phyloP scores from a whole-genome alignment of 2,797 vertebrate species.

The Catamblyrhynchus diadema region DNA sequence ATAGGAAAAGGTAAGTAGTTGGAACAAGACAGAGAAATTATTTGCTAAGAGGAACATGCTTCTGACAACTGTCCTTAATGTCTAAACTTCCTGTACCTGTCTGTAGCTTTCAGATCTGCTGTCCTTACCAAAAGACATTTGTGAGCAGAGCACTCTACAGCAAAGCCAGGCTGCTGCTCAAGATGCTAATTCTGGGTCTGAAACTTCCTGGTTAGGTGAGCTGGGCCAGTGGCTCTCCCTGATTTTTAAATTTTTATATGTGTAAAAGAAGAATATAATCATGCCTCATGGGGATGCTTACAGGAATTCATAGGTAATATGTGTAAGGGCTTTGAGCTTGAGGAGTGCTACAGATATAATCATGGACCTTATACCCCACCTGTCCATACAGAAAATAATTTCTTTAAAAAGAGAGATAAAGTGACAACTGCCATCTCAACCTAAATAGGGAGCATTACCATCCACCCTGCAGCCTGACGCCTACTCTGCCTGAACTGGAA shows the following conservation, averaged over 20 bases:
- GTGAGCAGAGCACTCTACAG: neutral
- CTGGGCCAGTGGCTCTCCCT: neutral
- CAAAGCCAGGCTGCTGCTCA: neutral
- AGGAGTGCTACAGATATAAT: neutral
- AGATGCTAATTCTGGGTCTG: neutral
- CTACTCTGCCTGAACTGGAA: neutral
- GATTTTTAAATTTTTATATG: neutral
- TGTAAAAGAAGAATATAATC: neutral
- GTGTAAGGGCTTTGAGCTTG: neutral
- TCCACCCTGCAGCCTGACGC: neutral
- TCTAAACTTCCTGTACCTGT: neutral
- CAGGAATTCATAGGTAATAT: neutral
- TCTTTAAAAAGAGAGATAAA: neutral
- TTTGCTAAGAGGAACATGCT: neutral
- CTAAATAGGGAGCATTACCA: neutral
- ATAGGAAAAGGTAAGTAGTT: neutral
- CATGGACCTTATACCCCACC: neutral
- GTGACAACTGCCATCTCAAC: neutral
- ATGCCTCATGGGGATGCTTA: neutral
- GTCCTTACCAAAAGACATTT: neutral
- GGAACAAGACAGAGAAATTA: neutral
- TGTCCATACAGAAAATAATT: neutral
- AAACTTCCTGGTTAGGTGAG: neutral
- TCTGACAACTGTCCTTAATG: neutral
- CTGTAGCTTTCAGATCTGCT: neutral